Percentiles rank a stretch among this genome's conserved stretches.
Evolutionary conservation across 2,797 vertebrate species (phyloP).

Genomic region (Mico argentatus): DNA sequence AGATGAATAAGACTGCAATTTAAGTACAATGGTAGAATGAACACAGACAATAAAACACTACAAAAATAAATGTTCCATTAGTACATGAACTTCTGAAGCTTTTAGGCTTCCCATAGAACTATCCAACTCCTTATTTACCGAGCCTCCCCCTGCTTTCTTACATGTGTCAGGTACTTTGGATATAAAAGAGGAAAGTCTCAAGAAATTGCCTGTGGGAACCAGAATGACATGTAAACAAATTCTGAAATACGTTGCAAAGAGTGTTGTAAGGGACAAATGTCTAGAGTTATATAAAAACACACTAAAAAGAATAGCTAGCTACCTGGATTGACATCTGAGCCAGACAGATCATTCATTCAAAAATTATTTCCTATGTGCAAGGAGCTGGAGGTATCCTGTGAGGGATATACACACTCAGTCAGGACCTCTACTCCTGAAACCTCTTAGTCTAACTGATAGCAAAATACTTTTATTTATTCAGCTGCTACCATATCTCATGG

Average conservation of each 20-base stretch:
- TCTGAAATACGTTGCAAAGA: background rate
- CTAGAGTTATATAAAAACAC: background rate
- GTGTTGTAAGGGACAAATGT: background rate
- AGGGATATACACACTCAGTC: background rate
- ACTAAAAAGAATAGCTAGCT: background rate
- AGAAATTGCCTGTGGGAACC: background rate
- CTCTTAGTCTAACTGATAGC: background rate
- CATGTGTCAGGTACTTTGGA: background rate
- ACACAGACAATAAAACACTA: background rate
- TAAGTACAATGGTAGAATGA: background rate
- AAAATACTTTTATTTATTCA: background rate
- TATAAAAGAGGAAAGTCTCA: background rate
- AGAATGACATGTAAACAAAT: background rate
- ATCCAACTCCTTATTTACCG: background rate
- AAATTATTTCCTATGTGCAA: background rate
- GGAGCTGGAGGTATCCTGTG: background rate
- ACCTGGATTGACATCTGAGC: background rate
- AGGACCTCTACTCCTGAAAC: background rate
- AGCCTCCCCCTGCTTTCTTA: background rate
- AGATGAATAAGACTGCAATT: background rate
- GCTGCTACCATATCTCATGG: background rate
- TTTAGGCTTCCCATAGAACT: background rate
- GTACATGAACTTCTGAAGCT: background rate
- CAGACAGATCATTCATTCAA: background rate
- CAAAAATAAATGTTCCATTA: background rate